phyloP scores from a whole-genome alignment of 2,113 vertebrate genomes.

The Gnathonemus longibarbis region DNA sequence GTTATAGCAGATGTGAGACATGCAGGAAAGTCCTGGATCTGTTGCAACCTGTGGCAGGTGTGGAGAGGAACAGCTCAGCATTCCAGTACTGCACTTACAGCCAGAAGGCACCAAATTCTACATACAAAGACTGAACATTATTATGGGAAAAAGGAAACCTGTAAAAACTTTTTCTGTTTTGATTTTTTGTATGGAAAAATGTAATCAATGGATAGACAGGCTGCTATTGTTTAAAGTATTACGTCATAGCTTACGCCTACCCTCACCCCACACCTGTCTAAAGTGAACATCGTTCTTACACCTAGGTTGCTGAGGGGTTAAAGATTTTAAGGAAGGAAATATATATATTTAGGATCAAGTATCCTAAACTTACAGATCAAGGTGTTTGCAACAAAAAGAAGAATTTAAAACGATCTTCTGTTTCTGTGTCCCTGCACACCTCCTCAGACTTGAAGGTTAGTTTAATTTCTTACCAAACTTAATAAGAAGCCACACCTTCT shows the following conservation, averaged over 20 bases:
- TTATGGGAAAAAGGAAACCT: background rate
- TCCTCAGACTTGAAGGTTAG: background rate
- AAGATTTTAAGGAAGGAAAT: background rate
- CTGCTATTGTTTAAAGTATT: background rate
- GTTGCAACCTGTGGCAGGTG: slow-evolving; percentile 1
- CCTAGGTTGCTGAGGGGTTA: background rate
- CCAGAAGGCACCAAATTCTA: background rate
- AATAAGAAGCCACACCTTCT: background rate
- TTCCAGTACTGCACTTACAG: background rate
- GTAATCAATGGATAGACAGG: background rate
- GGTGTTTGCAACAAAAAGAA: background rate
- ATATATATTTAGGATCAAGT: background rate
- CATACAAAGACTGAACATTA: background rate
- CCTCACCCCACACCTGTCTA: background rate
- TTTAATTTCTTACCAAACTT: background rate
- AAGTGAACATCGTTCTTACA: background rate
- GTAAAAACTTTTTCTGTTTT: background rate
- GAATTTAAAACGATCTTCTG: background rate
- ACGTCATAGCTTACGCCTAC: background rate
- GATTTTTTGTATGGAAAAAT: background rate
- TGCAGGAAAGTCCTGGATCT: background rate
- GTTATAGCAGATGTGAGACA: background rate
- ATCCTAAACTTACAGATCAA: background rate
- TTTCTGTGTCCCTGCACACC: background rate
- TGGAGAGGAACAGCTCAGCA: background rate